A percentile compares a stretch with the other conserved stretches of the same genome.
Evolutionary conservation across 2,888 invertebrate species (phyloP).

Genomic region (Campoplex nolae): DNA sequence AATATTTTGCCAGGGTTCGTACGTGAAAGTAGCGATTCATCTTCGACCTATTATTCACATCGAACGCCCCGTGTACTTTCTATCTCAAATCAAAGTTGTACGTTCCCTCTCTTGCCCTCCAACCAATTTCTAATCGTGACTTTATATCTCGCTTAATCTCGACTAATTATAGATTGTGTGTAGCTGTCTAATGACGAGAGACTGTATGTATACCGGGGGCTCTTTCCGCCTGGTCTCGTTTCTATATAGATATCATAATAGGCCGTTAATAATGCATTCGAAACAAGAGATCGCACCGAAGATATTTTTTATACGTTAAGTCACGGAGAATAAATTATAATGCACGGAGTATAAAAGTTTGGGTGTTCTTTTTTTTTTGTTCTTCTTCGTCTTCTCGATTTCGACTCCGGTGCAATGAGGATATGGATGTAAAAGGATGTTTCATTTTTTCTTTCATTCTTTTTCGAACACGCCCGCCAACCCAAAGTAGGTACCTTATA

Average conservation of each 20-base stretch:
- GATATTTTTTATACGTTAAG: constrained; percentile 42
- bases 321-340: constrained; percentile 60
- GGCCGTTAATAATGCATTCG: constrained; percentile 45
- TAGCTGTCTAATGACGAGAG: constrained; percentile 63
- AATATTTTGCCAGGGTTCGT: constrained; percentile 13
- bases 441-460: background rate
- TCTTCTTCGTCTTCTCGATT: constrained; percentile 34
- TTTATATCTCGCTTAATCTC: constrained; percentile 62
- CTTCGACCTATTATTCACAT: constrained; percentile 53
- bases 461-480: constrained; percentile 22
- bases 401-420: constrained; percentile 26
- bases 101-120: constrained; percentile 10
- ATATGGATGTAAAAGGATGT: background rate
- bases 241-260: constrained; percentile 48
- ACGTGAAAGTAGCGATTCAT: constrained; percentile 49
- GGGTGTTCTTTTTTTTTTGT: background rate
- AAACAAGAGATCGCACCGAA: constrained; percentile 42
- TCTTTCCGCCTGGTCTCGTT: constrained; percentile 44
- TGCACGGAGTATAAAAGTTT: constrained; percentile 37
- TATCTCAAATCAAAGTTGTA: constrained; percentile 37
- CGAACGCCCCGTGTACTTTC: constrained; percentile 56
- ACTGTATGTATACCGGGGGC: constrained; percentile 30
- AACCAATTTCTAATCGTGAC: constrained; percentile 62
- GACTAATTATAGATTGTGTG: constrained; percentile 65
- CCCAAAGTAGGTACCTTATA: constrained; percentile 25